These are phyloP conservation scores for Zele albiditarsus DNA, from an alignment of 2,888 invertebrate genomes.

Conservation along the genomic window DNA sequence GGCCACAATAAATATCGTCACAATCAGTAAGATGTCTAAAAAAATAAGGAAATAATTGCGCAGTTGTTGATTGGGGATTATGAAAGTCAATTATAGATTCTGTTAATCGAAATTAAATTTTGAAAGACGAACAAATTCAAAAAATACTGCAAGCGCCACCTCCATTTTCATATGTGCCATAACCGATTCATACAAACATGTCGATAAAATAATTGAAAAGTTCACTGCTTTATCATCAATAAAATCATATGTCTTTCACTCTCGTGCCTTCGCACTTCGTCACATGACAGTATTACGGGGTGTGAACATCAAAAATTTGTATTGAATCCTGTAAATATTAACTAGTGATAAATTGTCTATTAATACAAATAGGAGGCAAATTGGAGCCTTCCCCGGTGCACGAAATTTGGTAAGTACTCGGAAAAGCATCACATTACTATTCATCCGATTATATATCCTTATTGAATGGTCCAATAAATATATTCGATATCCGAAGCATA, in stretches of 20 bases:
- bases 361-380: neutral
- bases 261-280: conserved; percentile 47
- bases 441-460: neutral
- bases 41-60: no score
- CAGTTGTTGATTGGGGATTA: no score
- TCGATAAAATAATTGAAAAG: neutral
- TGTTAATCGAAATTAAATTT: no score
- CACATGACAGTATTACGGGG: conserved; percentile 68
- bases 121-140: no score
- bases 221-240: neutral
- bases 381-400: neutral
- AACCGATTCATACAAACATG: neutral
- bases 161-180: neutral
- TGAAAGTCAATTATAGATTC: no score
- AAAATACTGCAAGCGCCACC: neutral
- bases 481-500: neutral
- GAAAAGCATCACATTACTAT: neutral
- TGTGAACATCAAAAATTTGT: conserved; percentile 54
- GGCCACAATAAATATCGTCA: no score
- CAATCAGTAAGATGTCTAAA: no score
- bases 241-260: neutral
- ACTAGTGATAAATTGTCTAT: conserved; percentile 26
- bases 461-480: neutral
- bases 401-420: neutral
- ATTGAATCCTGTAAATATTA: conserved; percentile 45